Base-by-base conservation (phyloP, 2,888 invertebrate species). In the Stictocephala bisonia region DNA sequence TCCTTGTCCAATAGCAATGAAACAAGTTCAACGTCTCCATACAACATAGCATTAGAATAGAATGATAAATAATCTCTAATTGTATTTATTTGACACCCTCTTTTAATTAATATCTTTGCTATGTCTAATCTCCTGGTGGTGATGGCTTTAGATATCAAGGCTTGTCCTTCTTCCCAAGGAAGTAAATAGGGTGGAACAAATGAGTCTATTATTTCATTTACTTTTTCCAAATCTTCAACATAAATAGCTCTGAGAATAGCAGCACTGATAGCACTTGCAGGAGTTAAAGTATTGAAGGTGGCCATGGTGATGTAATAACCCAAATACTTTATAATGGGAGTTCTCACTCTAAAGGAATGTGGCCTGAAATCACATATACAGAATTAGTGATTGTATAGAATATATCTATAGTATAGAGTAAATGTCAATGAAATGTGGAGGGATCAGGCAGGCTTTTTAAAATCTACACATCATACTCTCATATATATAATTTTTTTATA, bases 241-340 rank as follows among this genome's bases (percentile, higher is more conserved):
- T 29, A 60, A 20, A 60, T 60, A 20, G 35, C 60, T 13, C 40
- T 60, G 40, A n/a, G n/a, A n/a, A n/a, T n/a, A n/a, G n/a, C n/a
- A n/a, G n/a, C n/a, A n/a, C n/a, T n/a, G n/a, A n/a, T n/a, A n/a
- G n/a, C n/a, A n/a, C n/a, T n/a, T n/a, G n/a, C n/a, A n/a, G n/a
- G n/a, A n/a, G n/a, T n/a, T n/a, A n/a, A n/a, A n/a, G n/a, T n/a
- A n/a, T n/a, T n/a, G n/a, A n/a, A n/a, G n/a, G n/a, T n/a, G n/a
- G n/a, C n/a, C n/a, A n/a, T n/a, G n/a, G n/a, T n/a, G n/a, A n/a
- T n/a, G n/a, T n/a, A n/a, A n/a, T n/a, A n/a, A n/a, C n/a, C n/a
- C n/a, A n/a, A n/a, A n/a, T n/a, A n/a, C n/a, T n/a, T n/a, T n/a
- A n/a, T n/a, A n/a, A n/a, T n/a, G n/a, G n/a, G n/a, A n/a, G n/a